Evolutionary conservation across 2,888 invertebrate species (phyloP), one percentile per base, ranked within the genome.

Genomic region (Rhagonycha fulva): DNA sequence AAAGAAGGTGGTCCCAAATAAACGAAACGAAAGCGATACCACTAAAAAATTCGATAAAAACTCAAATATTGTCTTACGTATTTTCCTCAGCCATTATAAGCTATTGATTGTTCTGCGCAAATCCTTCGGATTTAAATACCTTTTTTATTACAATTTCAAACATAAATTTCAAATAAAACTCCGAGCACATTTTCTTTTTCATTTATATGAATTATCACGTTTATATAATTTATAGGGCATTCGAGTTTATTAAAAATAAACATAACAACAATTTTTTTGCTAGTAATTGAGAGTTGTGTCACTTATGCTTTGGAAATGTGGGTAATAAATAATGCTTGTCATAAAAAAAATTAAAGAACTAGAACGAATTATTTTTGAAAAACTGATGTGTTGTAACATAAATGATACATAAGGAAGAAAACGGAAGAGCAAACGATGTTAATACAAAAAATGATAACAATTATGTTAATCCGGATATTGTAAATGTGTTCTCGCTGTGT

Each of bases 21-120:
- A 71, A 68, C 67, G 61, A 71, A 75, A 70, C 69, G 14, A 75
- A 75, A 75, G 61, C 71, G 68, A 75, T 75, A 19, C 75, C 67
- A 60, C 24, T 66, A 74, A 74, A 74, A 63, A 66, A 66, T 74
- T 61, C 76, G 76, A 73, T 70, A 66, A 72, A 72, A 76, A 73
- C 72, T 79, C 79, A 79, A 79, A 79, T 79, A 79, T 79, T 79
- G 79, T 79, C 79, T 77, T 75, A 79, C 79, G 77, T 77, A 75
- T 32, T 70, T 32, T 32, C 32, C 23, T 63, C 19, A 12, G 23
- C 63, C 71, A 75, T 75, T 71, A 77, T 77, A 72, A 75, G 75
- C 73, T 75, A 77, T 79, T 75, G 77, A 79, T 75, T 75, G 76
- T 72, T 72, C 72, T 76, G 76, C 76, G 76, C 76, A 76, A 76